Percentiles rank a stretch among this genome's conserved stretches.
Conservation (phyloP, 2,888 invertebrate species). For the Cynaeus angustus region DNA sequence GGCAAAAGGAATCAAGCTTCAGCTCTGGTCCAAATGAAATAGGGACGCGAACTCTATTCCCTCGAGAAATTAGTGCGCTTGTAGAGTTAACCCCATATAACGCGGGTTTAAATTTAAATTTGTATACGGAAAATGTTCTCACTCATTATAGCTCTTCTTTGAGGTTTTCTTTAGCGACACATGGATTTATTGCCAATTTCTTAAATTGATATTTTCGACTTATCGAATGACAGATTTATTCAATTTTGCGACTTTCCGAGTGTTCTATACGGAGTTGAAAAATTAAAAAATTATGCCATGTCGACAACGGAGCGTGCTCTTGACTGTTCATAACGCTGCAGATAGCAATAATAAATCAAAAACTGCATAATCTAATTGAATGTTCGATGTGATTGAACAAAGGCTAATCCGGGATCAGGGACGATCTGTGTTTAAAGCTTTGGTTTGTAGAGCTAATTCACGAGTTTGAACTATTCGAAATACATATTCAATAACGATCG, state of each 20-base stretch:
- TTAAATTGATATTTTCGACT: conserved; percentile 40
- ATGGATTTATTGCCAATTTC: conserved; percentile 50
- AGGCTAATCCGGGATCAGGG: conserved; percentile 26
- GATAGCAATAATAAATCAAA: conserved; percentile 35
- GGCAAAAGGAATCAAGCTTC: conserved; percentile 51
- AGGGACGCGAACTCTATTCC: conserved; percentile 52
- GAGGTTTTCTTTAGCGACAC: conserved; percentile 27
- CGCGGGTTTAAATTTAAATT: conserved; percentile 56
- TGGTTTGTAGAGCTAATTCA: conserved; percentile 19
- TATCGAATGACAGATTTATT: conserved; percentile 37
- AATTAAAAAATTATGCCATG: conserved; percentile 43
- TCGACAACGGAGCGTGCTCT: conserved; percentile 3
- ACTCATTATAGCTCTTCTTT: conserved; percentile 52
- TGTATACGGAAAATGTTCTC: conserved; percentile 55
- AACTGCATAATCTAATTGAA: conserved; percentile 34
- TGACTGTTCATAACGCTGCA: conserved; percentile 21
- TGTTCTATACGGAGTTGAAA: conserved; percentile 28
- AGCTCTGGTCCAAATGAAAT: conserved; percentile 53
- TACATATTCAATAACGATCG: too few relatives aligned
- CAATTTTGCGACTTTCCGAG: conserved; percentile 30
- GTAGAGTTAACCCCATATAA: conserved; percentile 57
- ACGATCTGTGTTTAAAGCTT: conserved; percentile 22
- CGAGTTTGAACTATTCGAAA: too few relatives aligned
- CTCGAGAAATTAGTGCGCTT: conserved; percentile 58
- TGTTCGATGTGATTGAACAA: conserved; percentile 40